Evolutionary conservation across 2,113 vertebrate genomes (phyloP).

Genomic region (Chionis minor): DNA sequence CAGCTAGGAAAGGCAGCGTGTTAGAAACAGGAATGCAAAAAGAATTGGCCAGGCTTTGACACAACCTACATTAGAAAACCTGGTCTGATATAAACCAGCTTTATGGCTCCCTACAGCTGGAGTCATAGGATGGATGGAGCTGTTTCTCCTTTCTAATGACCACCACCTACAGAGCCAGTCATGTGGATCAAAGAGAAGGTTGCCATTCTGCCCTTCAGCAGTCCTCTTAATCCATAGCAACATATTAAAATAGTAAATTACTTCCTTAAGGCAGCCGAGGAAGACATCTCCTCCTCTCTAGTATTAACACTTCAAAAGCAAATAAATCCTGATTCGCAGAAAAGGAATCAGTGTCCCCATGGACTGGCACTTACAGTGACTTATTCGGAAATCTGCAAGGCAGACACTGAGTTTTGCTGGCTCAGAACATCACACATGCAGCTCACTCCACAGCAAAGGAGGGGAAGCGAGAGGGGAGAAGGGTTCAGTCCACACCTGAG

Average conservation of each 20-base stretch:
- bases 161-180: not conserved
- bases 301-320: conserved; percentile 41
- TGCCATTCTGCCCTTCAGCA: not conserved
- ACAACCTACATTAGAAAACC: not conserved
- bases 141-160: not conserved
- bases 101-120: not conserved
- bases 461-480: not conserved
- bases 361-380: not conserved
- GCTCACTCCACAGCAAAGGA: not conserved
- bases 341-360: not conserved
- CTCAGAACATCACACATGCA: not conserved
- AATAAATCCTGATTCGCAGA: conserved; percentile 11
- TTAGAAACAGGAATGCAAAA: not conserved
- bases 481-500: not conserved
- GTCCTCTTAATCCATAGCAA: conserved; percentile 13
- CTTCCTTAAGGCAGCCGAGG: not conserved
- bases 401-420: not conserved
- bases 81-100: not conserved
- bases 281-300: not conserved
- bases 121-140: not conserved
- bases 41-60: not conserved
- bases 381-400: not conserved
- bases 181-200: not conserved
- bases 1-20: not conserved
- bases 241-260: not conserved